phyloP scores from a whole-genome alignment of 2,888 invertebrate genomes.

The Corythucha ciliata region DNA sequence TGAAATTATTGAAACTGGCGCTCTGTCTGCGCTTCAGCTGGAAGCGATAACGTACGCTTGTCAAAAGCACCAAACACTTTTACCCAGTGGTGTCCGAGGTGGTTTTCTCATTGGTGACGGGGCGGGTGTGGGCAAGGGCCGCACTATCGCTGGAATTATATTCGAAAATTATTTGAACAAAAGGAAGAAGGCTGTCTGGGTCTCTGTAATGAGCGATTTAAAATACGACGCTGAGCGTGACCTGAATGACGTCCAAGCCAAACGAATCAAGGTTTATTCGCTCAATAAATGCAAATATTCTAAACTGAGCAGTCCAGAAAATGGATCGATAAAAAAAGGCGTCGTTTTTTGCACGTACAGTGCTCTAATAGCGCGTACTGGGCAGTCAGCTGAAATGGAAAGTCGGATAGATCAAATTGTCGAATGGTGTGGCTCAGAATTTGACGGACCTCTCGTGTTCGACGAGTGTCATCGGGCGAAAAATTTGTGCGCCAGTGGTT shows the following conservation, averaged over 20 bases:
- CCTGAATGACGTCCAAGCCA: conserved; percentile 49
- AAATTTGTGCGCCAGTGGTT: conserved; percentile 52
- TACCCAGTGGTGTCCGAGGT: conserved; percentile 47
- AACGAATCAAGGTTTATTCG: conserved; percentile 47
- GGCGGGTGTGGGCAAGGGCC: conserved; percentile 53
- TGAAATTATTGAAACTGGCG: conserved; percentile 45
- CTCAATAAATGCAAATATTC: conserved; percentile 82
- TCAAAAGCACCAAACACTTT: conserved; percentile 49
- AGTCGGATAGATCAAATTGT: conserved; percentile 89
- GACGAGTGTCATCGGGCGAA: conserved; percentile 60
- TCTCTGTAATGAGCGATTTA: conserved; percentile 54
- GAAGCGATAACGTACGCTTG: conserved; percentile 54
- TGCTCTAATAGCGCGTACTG: conserved; percentile 94
- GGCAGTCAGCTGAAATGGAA: conserved; percentile 70
- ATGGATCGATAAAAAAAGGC: conserved; percentile 86
- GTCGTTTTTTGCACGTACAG: conserved; percentile 98
- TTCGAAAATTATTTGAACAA: conserved; percentile 53
- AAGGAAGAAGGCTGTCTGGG: conserved; percentile 51
- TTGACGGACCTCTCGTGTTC: conserved; percentile 72
- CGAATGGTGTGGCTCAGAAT: conserved; percentile 97
- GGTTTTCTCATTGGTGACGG: conserved; percentile 59
- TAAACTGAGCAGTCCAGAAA: conserved; percentile 86
- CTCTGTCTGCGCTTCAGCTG: conserved; percentile 52
- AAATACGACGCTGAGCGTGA: conserved; percentile 55
- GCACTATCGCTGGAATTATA: conserved; percentile 56